Conservation (phyloP, 2,797 vertebrate species). For the Sarcophilus harrisii region DNA sequence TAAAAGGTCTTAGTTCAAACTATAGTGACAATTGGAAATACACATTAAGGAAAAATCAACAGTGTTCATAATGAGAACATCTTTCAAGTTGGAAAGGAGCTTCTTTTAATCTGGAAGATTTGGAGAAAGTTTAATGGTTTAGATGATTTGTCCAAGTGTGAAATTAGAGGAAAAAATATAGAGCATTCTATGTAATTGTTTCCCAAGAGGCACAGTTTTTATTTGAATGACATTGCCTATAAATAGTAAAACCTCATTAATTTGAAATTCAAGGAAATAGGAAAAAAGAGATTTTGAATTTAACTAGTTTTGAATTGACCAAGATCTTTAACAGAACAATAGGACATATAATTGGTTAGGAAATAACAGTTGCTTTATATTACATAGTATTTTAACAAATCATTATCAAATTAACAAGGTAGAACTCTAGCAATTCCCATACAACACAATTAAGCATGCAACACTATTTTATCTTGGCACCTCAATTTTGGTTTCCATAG, state of each 20-base stretch:
- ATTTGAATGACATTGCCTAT: constrained; percentile 17
- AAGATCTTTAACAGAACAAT: constrained; percentile 50
- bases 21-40: constrained; percentile 49
- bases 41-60: constrained; percentile 51
- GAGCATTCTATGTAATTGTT: constrained; percentile 37
- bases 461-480: neutral
- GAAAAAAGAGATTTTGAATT: constrained; percentile 29
- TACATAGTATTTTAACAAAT: constrained; percentile 43
- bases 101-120: constrained; percentile 48
- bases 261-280: constrained; percentile 36
- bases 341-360: constrained; percentile 32
- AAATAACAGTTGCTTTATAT: constrained; percentile 63
- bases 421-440: neutral
- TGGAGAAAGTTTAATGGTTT: constrained; percentile 13
- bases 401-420: constrained; percentile 34
- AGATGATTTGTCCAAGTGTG: constrained; percentile 27
- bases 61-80: constrained; percentile 45
- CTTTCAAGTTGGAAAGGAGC: constrained; percentile 36
- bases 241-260: constrained; percentile 34
- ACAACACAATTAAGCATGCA: constrained; percentile 9
- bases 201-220: constrained; percentile 40
- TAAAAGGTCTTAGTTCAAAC: constrained; percentile 40
- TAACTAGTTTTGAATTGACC: constrained; percentile 37
- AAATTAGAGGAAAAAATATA: constrained; percentile 57
- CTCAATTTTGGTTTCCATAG: neutral